Base-by-base conservation (phyloP, 23 tunicate species). In the Halocynthia roretzi region DNA sequence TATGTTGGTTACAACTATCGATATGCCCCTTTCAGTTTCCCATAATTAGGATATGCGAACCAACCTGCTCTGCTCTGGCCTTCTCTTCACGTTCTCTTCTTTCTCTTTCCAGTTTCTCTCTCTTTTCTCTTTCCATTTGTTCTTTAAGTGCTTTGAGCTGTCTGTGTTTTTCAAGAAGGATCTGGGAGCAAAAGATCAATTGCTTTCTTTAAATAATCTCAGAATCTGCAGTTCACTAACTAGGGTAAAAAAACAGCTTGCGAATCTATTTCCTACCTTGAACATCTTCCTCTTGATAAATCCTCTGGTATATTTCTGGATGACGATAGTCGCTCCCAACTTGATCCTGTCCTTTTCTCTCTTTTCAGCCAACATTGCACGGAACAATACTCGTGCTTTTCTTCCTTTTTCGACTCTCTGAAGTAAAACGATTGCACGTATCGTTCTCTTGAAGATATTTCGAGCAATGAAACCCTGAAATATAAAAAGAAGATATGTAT, bases 71-170 rank as follows among this genome's bases (percentile, higher is more conserved):
- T 5, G 54, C 51, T 22, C 56, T 71, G 55, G 55, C 78, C 23
- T 44, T 74, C 78, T 81, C 87, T 82, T 91, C 97, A 58, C 72
- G 71, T 21, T 78, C 84, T 50, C 56, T 60, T 77, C 80, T 71
- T 67, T 91, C 91, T 71, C 81, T 52, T 72, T 91, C 97, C 54
- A 89, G 54, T 77, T 75, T 71, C 52, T 85, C 86, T 71, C 83
- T 91, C 50, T 85, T 81, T 61, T 91, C 97, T 75, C 87, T 69
- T 74, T 91, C 97, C 91, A 91, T 85, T 81, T 91, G 97, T 61
- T 85, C 91, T 61, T 91, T 91, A 56, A 91, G 85, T 0, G 97
- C 97, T 52, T 80, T 77, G 11, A 91, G 74, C 67, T 91, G 90
- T 40, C 97, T 77, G 67, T 91, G 97, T 67, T 91, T 91, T 65